Conservation (phyloP, 2,797 vertebrate genomes). For the Aulostomus chinensis region DNA sequence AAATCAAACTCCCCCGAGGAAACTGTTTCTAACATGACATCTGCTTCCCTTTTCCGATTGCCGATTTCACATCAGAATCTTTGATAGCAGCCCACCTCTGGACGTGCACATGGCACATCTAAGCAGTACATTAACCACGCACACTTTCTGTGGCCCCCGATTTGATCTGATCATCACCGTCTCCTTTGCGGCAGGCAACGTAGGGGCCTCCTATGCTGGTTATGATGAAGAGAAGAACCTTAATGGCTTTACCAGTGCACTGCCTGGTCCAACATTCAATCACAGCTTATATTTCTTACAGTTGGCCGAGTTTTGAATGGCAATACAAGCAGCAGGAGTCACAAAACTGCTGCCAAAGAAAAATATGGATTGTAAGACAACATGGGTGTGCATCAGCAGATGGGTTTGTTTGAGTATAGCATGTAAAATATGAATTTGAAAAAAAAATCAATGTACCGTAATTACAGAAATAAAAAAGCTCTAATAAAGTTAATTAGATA, state of each 20-base stretch:
- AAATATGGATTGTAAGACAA: too few species aligned
- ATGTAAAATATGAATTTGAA: too few species aligned
- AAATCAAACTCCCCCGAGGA: slow-evolving; percentile 70
- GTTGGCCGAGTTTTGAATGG: slow-evolving; percentile 49
- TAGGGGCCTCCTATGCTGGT: slow-evolving; percentile 54
- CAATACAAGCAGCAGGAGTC: slow-evolving; percentile 50
- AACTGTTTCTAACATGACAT: slow-evolving; percentile 69
- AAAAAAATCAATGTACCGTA: too few species aligned
- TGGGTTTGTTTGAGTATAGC: too few species aligned
- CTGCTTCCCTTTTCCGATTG: slow-evolving; percentile 71
- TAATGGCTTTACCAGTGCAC: slow-evolving; percentile 75
- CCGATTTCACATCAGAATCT: slow-evolving; percentile 75
- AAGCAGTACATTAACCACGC: slow-evolving; percentile 71
- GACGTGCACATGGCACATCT: slow-evolving; percentile 45
- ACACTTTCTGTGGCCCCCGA: slow-evolving; percentile 60
- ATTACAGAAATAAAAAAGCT: too few species aligned
- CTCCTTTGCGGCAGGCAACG: slow-evolving; percentile 14
- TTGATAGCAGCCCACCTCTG: slow-evolving; percentile 56
- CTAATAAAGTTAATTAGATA: too few species aligned
- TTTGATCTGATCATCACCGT: slow-evolving; percentile 56
- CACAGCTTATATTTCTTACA: slow-evolving; percentile 68
- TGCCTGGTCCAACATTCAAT: slow-evolving; percentile 69
- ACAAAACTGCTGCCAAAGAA: too few species aligned
- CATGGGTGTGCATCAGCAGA: too few species aligned
- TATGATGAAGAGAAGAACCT: slow-evolving; percentile 68